Conservation (phyloP, 2,797 vertebrate species). For the Parambassis ranga region DNA sequence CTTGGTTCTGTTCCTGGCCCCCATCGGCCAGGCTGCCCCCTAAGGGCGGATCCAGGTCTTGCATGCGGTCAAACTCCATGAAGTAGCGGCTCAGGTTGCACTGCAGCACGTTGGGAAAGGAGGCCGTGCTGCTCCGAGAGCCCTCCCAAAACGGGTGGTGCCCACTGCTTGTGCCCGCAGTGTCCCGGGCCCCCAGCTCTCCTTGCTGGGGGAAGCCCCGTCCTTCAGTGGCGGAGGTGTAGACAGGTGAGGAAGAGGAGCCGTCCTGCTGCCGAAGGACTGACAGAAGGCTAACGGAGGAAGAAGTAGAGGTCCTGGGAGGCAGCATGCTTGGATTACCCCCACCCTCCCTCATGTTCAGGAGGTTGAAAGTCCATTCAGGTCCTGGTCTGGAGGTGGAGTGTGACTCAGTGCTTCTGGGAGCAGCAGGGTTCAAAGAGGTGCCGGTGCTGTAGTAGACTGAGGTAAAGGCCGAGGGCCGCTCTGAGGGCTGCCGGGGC, state of each 20-base stretch:
- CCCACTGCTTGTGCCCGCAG: slow-evolving; percentile 83
- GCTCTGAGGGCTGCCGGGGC: slow-evolving; percentile 87
- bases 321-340: slow-evolving; percentile 83
- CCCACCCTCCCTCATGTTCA: slow-evolving; percentile 86
- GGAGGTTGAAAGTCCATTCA: slow-evolving; percentile 91
- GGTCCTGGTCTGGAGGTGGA: slow-evolving; percentile 12
- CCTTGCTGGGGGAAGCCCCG: slow-evolving; percentile 85
- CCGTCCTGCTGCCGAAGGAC: slow-evolving; percentile 93
- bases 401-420: slow-evolving; percentile 74
- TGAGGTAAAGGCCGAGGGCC: slow-evolving; percentile 96
- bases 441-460: slow-evolving; percentile 92
- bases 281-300: slow-evolving; percentile 92
- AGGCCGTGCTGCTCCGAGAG: slow-evolving; percentile 81
- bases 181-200: slow-evolving; percentile 71
- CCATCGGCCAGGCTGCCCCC: slow-evolving; percentile 70
- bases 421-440: slow-evolving; percentile 84
- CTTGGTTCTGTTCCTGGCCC: slow-evolving; percentile 85
- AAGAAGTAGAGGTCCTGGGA: slow-evolving; percentile 94
- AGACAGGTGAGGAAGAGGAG: slow-evolving; percentile 91
- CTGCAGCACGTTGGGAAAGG: slow-evolving; percentile 93
- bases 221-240: slow-evolving; percentile 95
- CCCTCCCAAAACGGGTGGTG: slow-evolving; percentile 83
- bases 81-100: slow-evolving; percentile 98
- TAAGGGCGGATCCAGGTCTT: slow-evolving; percentile 90
- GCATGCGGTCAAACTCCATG: slow-evolving; percentile 95